Evolutionary conservation across 2,888 invertebrate species (phyloP), one percentile per base, ranked within the genome.

Genomic region (Cheilosia soror): DNA sequence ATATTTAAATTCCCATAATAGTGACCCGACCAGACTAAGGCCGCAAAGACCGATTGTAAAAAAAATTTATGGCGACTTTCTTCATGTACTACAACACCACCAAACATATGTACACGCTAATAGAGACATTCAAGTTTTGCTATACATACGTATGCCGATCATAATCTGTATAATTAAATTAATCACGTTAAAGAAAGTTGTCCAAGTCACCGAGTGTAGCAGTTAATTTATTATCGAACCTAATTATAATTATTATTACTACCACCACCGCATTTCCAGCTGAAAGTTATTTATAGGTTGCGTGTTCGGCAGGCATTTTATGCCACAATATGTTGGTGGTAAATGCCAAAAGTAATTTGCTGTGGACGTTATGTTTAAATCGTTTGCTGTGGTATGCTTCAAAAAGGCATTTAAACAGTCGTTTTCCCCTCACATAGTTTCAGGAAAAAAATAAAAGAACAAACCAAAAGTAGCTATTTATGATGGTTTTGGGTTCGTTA

Each of bases 191-290:
- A 79, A 75, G 63, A 75, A 84, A 69, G 69, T 75, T 84, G 79
- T 79, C 75, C 73, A 69, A 84, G 79, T 75, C 84, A 55, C 75
- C 63, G 75, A 58, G 75, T 69, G 75, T 75, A 81, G 76, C 85
- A 85, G 81, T 85, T 85, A 81, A 76, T 85, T 85, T 85, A 80
- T 85, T 85, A 80, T 81, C 81, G 76, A 80, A 84, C 66, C 76
- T 76, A 75, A 85, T 80, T 85, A 81, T 85, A 85, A 80, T 85
- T 85, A 80, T 81, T 80, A 80, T 85, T 85, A 80, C 76, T 80
- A 65, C 69, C 47, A 71, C 58, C 58, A 42, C 65, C 51, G 25
- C 69, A 58, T 62, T 66, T 33, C 73, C 25, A 47, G 65, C 75
- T 57, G 65, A 49, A 53, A 75, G 69, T 75, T 80, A 80, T 80